Conservation (phyloP, 2,888 invertebrate genomes). For the Eupithecia pulchellata region DNA sequence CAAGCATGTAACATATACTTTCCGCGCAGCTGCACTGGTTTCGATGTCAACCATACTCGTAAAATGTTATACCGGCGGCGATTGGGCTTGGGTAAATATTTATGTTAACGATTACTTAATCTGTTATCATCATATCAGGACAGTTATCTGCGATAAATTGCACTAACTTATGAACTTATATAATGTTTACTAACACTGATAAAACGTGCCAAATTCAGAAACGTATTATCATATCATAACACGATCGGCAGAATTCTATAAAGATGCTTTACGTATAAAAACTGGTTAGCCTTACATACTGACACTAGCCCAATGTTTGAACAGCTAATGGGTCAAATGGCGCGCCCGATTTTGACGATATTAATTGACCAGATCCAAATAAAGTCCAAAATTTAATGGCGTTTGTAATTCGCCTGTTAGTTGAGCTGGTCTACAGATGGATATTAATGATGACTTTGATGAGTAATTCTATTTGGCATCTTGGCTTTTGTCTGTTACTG, state of each 20-base stretch:
- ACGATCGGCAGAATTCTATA: not conserved
- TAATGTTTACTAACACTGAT: constrained; percentile 21
- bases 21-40: constrained; percentile 10
- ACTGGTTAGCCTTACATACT: constrained; percentile 42
- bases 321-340: constrained; percentile 70
- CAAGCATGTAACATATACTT: constrained; percentile 4
- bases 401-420: not conserved
- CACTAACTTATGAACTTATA: not conserved
- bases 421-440: not conserved
- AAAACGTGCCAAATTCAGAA: constrained; percentile 21
- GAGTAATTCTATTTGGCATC: not conserved
- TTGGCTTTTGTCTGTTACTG: constrained; percentile 22
- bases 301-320: constrained; percentile 68
- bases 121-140: not conserved
- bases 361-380: constrained; percentile 56
- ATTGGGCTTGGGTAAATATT: not conserved
- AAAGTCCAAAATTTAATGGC: constrained; percentile 12
- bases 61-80: not conserved
- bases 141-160: constrained; percentile 1
- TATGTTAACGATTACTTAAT: constrained; percentile 2
- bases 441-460: not conserved
- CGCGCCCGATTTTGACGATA: constrained; percentile 63
- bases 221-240: not conserved
- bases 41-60: not conserved
- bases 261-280: not conserved